phyloP scores from a whole-genome alignment of 2,888 invertebrate genomes.

The Graphium colonna region DNA sequence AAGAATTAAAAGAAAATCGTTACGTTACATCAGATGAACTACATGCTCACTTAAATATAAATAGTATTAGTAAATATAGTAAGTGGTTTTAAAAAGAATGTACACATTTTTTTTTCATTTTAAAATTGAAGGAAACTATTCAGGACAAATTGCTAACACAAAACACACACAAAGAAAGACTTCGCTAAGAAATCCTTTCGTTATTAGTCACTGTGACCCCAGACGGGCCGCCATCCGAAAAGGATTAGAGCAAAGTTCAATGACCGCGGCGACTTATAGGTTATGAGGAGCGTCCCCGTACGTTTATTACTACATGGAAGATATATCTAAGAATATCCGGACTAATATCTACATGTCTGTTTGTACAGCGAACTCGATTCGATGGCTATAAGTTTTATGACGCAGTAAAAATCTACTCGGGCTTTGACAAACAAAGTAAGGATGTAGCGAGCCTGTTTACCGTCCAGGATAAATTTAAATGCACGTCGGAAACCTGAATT shows the following conservation, averaged over 20 bases:
- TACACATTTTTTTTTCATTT: too few relatives aligned
- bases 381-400: slow-evolving; percentile 34
- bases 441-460: neutral
- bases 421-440: slow-evolving; percentile 4
- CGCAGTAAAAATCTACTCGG: slow-evolving; percentile 33
- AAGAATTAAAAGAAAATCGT: too few relatives aligned
- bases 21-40: too few relatives aligned
- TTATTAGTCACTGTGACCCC: neutral
- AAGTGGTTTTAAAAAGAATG: too few relatives aligned
- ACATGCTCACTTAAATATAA: too few relatives aligned
- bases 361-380: slow-evolving; percentile 36
- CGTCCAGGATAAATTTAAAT: neutral
- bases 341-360: slow-evolving; percentile 40
- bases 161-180: too few relatives aligned
- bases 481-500: neutral
- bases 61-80: too few relatives aligned
- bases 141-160: too few relatives aligned
- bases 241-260: slow-evolving; percentile 40
- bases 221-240: slow-evolving; percentile 13
- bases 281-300: slow-evolving; percentile 27
- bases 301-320: slow-evolving; percentile 42
- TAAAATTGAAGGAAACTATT: too few relatives aligned
- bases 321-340: slow-evolving; percentile 46
- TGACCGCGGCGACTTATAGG: slow-evolving; percentile 36
- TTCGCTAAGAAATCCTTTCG: neutral